Percentiles rank a stretch among this genome's conserved stretches.
phyloP scores from a whole-genome alignment of 1,140 invertebrate genomes.

The Schlechtendalia chinensis region DNA sequence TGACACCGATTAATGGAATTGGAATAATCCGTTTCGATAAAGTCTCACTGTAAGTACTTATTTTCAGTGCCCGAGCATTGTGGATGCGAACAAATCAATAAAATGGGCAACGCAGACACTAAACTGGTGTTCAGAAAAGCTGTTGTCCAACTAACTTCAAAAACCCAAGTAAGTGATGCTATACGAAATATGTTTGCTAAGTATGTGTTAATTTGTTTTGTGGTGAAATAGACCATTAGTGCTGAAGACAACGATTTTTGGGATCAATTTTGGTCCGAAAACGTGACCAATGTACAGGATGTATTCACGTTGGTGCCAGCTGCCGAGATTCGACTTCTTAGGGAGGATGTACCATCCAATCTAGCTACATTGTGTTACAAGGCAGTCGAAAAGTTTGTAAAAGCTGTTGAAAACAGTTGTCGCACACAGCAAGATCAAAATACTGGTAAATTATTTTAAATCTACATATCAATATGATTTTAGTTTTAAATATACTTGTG shows the following conservation, averaged over 20 bases:
- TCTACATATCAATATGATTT: neutral
- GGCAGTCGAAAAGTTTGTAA: slow-evolving; percentile 93
- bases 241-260: slow-evolving; percentile 91
- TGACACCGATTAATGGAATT: too few species aligned
- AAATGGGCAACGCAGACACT: slow-evolving; percentile 95
- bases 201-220: slow-evolving; percentile 35
- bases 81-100: neutral
- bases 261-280: slow-evolving; percentile 99
- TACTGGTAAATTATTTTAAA: slow-evolving; percentile 65
- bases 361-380: slow-evolving; percentile 98
- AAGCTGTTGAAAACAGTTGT: slow-evolving; percentile 89
- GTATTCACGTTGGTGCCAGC: slow-evolving; percentile 95
- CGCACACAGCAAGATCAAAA: slow-evolving; percentile 91
- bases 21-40: too few species aligned
- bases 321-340: slow-evolving; percentile 84
- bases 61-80: too few species aligned
- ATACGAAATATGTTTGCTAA: neutral
- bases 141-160: slow-evolving; percentile 93
- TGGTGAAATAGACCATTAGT: slow-evolving; percentile 73
- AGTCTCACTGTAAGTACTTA: too few species aligned
- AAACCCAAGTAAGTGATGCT: slow-evolving; percentile 78
- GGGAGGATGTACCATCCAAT: slow-evolving; percentile 97
- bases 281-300: slow-evolving; percentile 90
- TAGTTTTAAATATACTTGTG: neutral
- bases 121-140: slow-evolving; percentile 97